Evolutionary conservation across 2,797 vertebrate species (phyloP), one percentile per base, ranked within the genome.

Genomic region (Corythornis leucogaster): DNA sequence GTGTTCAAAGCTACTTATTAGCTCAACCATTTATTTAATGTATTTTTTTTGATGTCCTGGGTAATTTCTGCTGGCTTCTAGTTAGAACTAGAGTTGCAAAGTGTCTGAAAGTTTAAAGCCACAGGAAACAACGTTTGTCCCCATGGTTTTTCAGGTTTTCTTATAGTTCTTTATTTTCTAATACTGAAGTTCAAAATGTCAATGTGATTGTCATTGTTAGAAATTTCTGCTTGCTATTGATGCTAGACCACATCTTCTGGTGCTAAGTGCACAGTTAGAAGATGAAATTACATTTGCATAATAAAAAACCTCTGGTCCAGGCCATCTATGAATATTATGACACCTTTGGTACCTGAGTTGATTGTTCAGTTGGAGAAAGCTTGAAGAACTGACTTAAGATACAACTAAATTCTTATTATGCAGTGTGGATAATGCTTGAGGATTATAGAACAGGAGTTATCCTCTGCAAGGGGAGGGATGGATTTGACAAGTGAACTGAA

Each of bases 331-430:
- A 14, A 38, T 38, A 24, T 62, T 45, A 53, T 15, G 28, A 7
- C 13, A 18, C 0, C 0, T 35, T 84, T 1, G 1, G 24, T 45
- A 75, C 54, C 20, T 58, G 54, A 55, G 30, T 21, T 62, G 38
- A 8, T 19, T 0, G 0, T 31, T 75, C 50, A 40, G 17, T 0
- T 5, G 4, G 31, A 92, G 57, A 55, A 50, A 76, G 5, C 28
- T 33, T 53, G 43, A 57, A 79, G 20, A 31, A 62, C 24, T 14
- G 17, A 19, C 28, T 89, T 69, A 20, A 93, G 48, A 51, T 10
- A 53, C 9, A 13, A 82, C 54, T 33, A 75, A 74, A 58, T 77
- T 38, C 4, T 24, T 24, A 28, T 17, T 57, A 24, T 9, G 8
- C 58, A 17, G 3, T 30, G 62, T 46, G n/a, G 14, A 5, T 55